Percentiles rank a stretch among this genome's conserved stretches.
These are phyloP conservation scores for Paedocypris micromegethes DNA, from an alignment of 2,797 vertebrate genomes.

Conservation along the genomic window DNA sequence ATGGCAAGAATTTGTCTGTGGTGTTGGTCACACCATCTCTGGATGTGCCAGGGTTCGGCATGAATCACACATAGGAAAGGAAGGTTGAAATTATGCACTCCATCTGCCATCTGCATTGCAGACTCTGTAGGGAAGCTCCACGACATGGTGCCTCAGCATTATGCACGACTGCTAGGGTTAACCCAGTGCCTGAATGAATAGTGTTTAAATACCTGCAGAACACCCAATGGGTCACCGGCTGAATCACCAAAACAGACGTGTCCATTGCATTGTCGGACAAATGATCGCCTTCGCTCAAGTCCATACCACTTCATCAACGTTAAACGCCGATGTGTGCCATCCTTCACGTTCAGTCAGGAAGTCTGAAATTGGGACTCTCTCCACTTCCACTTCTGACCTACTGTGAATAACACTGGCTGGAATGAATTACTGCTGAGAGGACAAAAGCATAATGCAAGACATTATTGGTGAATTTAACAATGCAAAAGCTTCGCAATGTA, in stretches of 20 bases:
- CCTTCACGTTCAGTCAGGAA: slow-evolving; percentile 32
- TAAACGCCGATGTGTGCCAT: slow-evolving; percentile 37
- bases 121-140: slow-evolving; percentile 21
- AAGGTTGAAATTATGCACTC: slow-evolving; percentile 65
- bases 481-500: slow-evolving; percentile 66
- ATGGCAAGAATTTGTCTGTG: slow-evolving; percentile 45
- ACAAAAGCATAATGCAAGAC: slow-evolving; percentile 64
- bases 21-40: slow-evolving; percentile 56
- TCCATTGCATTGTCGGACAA: slow-evolving; percentile 41
- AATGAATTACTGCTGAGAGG: slow-evolving; percentile 48
- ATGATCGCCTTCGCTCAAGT: slow-evolving; percentile 37
- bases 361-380: slow-evolving; percentile 41
- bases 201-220: slow-evolving; percentile 34
- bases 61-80: slow-evolving; percentile 58
- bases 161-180: slow-evolving; percentile 31
- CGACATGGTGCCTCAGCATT: slow-evolving; percentile 7
- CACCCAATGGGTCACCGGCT: slow-evolving; percentile 28
- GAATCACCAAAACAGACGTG: slow-evolving; percentile 30
- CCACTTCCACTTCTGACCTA: slow-evolving; percentile 39
- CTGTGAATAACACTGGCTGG: slow-evolving; percentile 35
- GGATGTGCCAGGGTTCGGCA: slow-evolving; percentile 57
- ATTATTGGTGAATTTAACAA: slow-evolving; percentile 76
- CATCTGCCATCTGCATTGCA: slow-evolving; percentile 66
- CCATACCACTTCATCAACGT: slow-evolving; percentile 36
- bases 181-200: slow-evolving; percentile 18